Percentiles rank a stretch among this genome's conserved stretches.
phyloP scores from a whole-genome alignment of 2,888 invertebrate genomes.

The Cataglyphis cursor region DNA sequence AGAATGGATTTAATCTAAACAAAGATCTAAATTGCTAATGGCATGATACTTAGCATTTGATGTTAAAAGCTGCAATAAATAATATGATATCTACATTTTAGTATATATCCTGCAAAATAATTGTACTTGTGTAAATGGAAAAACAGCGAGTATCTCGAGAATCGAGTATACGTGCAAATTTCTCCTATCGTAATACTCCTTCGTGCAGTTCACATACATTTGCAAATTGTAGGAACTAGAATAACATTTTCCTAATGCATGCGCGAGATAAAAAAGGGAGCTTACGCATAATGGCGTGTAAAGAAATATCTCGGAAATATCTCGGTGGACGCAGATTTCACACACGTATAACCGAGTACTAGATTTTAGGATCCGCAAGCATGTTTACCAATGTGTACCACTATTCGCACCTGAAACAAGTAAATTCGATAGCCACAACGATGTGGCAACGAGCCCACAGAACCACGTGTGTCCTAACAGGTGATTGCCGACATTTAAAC shows the following conservation, averaged over 20 bases:
- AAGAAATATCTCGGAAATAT: slow-evolving; percentile 1
- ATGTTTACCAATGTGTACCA: background rate
- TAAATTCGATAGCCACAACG: slow-evolving; percentile 70
- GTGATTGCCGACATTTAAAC: slow-evolving; percentile 31
- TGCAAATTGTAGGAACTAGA: background rate
- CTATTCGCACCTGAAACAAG: slow-evolving; percentile 26
- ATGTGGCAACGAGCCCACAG: slow-evolving; percentile 55
- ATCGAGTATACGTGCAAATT: slow-evolving; percentile 14
- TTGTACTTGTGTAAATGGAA: background rate
- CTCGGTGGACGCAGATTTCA: slow-evolving; percentile 30
- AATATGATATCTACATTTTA: background rate
- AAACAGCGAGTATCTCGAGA: slow-evolving; percentile 1
- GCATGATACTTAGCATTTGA: background rate
- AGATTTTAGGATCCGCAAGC: slow-evolving; percentile 13
- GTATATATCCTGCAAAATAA: background rate
- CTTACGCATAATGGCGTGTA: background rate
- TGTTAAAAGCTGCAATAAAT: background rate
- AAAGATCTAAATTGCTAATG: background rate
- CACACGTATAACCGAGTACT: background rate
- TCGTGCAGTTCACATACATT: slow-evolving; percentile 8
- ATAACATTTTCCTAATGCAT: slow-evolving; percentile 38
- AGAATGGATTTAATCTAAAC: background rate
- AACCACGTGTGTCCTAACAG: slow-evolving; percentile 51
- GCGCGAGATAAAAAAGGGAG: background rate
- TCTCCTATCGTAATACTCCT: background rate